These are phyloP conservation scores for Psix sp. DNA, from an alignment of 1,140 invertebrate species.

Conservation along the genomic window DNA sequence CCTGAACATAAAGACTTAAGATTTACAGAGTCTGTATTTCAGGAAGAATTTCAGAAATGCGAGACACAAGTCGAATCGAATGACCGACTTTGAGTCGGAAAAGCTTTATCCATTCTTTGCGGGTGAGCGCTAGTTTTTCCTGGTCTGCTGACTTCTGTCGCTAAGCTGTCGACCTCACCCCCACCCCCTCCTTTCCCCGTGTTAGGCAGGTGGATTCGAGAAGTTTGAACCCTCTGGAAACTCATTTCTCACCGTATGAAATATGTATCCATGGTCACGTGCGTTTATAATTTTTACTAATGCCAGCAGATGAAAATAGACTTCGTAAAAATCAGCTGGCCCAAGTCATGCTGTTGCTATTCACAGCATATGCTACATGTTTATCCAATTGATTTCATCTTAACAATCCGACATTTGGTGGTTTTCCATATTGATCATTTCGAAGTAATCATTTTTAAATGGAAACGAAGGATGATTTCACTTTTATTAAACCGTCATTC, in stretches of 20 bases:
- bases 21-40: no score
- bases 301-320: slow-evolving; percentile 28
- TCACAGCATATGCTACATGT: neutral
- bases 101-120: slow-evolving; percentile 43
- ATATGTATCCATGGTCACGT: slow-evolving; percentile 24
- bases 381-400: neutral
- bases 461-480: no score
- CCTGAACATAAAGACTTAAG: no score
- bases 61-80: slow-evolving; percentile 8
- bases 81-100: slow-evolving; percentile 35
- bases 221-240: slow-evolving; percentile 9
- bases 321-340: slow-evolving; percentile 22
- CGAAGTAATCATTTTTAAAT: no score
- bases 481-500: no score
- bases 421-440: no score
- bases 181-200: slow-evolving; percentile 20
- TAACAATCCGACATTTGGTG: neutral
- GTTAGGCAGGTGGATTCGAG: slow-evolving; percentile 33
- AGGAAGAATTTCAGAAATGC: slow-evolving; percentile 11
- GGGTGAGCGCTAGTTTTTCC: slow-evolving; percentile 32
- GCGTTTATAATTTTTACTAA: slow-evolving; percentile 12
- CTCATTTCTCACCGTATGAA: slow-evolving; percentile 4
- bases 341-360: neutral
- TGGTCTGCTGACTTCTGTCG: slow-evolving; percentile 39
- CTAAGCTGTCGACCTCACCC: slow-evolving; percentile 4